A percentile compares a stretch with the other conserved stretches of the same genome.
phyloP scores from a whole-genome alignment of 2,113 vertebrate species.

The Gopherus flavomarginatus region DNA sequence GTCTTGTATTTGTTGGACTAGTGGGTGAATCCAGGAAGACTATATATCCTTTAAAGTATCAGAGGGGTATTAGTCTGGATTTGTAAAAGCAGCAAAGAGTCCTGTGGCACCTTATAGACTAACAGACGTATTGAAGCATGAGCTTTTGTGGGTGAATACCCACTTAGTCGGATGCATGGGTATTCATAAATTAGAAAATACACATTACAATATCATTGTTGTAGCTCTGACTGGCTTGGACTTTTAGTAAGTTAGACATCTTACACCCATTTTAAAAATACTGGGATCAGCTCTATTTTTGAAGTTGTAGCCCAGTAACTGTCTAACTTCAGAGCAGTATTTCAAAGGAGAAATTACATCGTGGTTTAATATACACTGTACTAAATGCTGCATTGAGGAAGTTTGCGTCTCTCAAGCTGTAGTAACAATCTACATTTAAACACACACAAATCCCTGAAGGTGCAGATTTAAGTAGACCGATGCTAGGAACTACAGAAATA shows the following conservation, averaged over 20 bases:
- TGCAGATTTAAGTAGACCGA: not conserved
- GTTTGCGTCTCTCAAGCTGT: too few species aligned
- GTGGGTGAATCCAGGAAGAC: not conserved
- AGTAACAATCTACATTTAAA: not conserved
- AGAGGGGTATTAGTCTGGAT: too few species aligned
- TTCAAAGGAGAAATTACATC: not conserved
- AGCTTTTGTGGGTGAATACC: too few species aligned
- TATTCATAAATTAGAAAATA: not conserved
- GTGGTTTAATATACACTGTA: not conserved
- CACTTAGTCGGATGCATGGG: too few species aligned
- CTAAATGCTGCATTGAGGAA: not conserved
- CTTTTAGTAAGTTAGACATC: not conserved
- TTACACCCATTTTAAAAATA: accelerated
- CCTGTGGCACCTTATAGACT: too few species aligned
- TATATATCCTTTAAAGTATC: not conserved
- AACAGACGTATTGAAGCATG: too few species aligned
- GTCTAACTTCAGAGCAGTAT: not conserved
- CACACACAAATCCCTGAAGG: not conserved
- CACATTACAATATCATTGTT: not conserved
- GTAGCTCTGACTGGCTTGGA: accelerated
- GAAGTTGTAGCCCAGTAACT: slow-evolving; percentile 1
- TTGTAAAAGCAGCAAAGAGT: too few species aligned
- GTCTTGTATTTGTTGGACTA: not conserved
- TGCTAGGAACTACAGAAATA: not conserved
- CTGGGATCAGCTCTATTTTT: not conserved